Base-by-base conservation (phyloP, 2,888 invertebrate species). In the Drosophila kambysellisi region DNA sequence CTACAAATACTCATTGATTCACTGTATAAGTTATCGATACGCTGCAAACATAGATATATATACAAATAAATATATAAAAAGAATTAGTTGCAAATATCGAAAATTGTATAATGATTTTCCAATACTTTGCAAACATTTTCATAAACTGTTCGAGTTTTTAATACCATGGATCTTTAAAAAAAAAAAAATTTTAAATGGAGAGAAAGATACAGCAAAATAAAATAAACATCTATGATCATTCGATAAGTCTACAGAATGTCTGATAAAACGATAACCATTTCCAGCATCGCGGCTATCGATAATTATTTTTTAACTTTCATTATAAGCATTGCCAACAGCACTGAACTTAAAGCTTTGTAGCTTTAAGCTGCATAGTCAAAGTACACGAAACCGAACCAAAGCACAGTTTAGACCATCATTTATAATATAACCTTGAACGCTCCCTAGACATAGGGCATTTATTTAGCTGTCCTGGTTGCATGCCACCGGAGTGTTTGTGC, bases 391-490 rank as follows among this genome's bases (percentile, higher is more conserved):
- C 5, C 12, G 5, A 52, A 32, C 48, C 61, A 46, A 46, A 46
- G 30, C 46, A 51, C 29, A 69, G 70, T 78, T 69, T 67, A 72
- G 76, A 69, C 64, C 73, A 70, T 67, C 25, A 57, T 68, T 66
- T 20, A 32, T 35, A 58, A 58, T 60, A 39, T 54, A 74, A 68
- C 76, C 68, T 61, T 65, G 73, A 79, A 70, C 68, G 52, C 35
- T 79, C 59, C 72, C 63, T 60, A 53, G 46, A 46, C 50, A 51
- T 64, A 86, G 75, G 59, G 84, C 68, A 72, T 75, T 72, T 67
- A 67, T 65, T 71, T 43, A 58, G 84, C 69, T 79, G 74, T 29
- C 3, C 57, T 82, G 72, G 68, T 71, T 71, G 70, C 81, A 67
- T 57, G 58, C 61, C 39, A 64, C 58, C 63, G 64, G 43, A 46